Conservation (phyloP, 2,113 vertebrate species). For the Heterotilapia buettikoferi region DNA sequence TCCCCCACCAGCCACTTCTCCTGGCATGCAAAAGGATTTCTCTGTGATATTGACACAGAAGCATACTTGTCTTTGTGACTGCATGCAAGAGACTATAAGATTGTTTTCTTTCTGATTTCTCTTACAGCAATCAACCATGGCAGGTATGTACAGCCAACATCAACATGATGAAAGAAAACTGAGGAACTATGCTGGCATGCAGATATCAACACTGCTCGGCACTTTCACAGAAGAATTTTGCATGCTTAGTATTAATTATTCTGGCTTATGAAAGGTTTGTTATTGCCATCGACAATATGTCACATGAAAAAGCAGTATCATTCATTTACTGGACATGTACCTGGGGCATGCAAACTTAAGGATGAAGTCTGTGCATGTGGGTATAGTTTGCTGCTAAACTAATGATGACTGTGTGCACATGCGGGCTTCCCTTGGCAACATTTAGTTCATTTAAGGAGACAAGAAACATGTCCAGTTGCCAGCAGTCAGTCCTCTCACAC, state of each 20-base stretch:
- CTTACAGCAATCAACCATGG: not conserved
- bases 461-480: not conserved
- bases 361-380: not conserved
- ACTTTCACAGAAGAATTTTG: not conserved
- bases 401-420: not conserved
- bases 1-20: not conserved
- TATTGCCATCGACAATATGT: not conserved
- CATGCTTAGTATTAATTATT: not conserved
- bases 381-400: not conserved
- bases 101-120: constrained; percentile 18
- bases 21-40: not conserved
- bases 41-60: not conserved
- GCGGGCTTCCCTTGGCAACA: not conserved
- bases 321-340: not conserved
- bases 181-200: not conserved
- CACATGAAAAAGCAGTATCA: not conserved
- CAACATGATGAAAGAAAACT: constrained; percentile 8
- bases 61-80: not conserved
- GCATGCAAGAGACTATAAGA: not conserved
- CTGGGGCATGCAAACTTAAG: not conserved
- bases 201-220: not conserved
- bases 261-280: not conserved
- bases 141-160: constrained; percentile 2
- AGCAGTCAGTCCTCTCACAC: constrained; percentile 14
- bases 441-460: constrained; percentile 10